phyloP scores from a whole-genome alignment of 2,888 invertebrate species.

The Poecilus cupreus region DNA sequence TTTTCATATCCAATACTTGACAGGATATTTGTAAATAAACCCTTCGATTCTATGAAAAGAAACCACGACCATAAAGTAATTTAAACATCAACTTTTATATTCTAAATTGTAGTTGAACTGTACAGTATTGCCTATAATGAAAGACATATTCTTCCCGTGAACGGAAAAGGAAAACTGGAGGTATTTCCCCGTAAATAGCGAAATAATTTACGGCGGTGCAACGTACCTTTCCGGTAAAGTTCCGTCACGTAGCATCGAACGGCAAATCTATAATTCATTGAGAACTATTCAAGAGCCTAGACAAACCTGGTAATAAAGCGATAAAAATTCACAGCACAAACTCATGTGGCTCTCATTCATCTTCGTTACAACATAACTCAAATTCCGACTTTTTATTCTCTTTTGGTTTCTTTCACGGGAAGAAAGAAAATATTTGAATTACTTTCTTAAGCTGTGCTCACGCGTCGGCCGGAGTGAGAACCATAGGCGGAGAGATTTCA shows the following conservation, averaged over 20 bases:
- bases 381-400: conserved; percentile 46
- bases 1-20: too few species aligned
- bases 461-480: not conserved
- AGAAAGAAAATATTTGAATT: conserved; percentile 53
- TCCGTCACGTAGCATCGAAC: conserved; percentile 26
- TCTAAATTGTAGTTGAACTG: too few species aligned
- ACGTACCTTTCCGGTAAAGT: not conserved
- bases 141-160: not conserved
- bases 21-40: too few species aligned
- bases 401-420: conserved; percentile 33
- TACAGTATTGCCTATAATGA: not conserved
- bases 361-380: conserved; percentile 58
- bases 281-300: conserved; percentile 44
- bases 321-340: conserved; percentile 52
- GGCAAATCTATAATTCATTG: conserved; percentile 53
- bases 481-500: not conserved
- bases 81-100: too few species aligned
- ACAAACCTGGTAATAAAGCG: conserved; percentile 47
- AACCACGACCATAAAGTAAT: too few species aligned
- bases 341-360: conserved; percentile 50
- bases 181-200: conserved; percentile 7
- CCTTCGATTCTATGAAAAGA: too few species aligned
- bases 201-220: conserved; percentile 20
- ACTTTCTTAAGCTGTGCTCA: conserved; percentile 39
- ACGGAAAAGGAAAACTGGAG: not conserved